Base-by-base conservation (phyloP, 92 coral and sea anemone species). In the Siderastrea radians region DNA sequence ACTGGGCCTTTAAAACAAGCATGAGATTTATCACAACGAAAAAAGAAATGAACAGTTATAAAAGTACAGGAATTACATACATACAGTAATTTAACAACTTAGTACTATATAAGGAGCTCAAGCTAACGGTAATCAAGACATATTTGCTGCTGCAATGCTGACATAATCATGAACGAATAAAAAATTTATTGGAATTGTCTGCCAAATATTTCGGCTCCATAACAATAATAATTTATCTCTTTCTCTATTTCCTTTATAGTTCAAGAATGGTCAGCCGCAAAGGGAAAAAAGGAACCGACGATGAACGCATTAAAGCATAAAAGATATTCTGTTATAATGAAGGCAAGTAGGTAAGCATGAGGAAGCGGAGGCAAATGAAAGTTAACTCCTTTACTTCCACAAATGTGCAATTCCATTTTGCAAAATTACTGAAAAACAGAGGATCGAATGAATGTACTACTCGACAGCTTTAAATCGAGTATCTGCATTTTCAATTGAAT, bases 201-300 rank as follows among this genome's bases (percentile, higher is more conserved):
- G 85, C 87, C 87, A 84, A 74, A 84, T 74, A 74, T 48, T 72
- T 74, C 74, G 87, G 87, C 80, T 63, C 60, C 79, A 73, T 84
- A 84, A 61, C 80, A 84, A 83, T 83, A 83, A 83, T 83, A 84
- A 84, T 84, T 73, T 82, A 82, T 82, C 77, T 82, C 68, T 82
- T 74, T 38, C 57, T 72, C 72, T 74, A 84, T 72, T 83, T 73
- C 70, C 50, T 52, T 63, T 73, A 72, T 62, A 51, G 87, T 84
- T 84, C 87, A 84, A 52, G 87, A 84, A 74, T 45, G 87, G 86
- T 71, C 86, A 70, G 86, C 78, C 57, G 43, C 78, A 82, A 57
- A 44, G 78, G n/a, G 68, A 17, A 46, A 80, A 51, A 57, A 47
- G 55, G 77, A 82, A 45, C 45, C 17, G 49, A 49, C 7, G 65